Evolutionary conservation across 2,113 vertebrate species (phyloP).

Genomic region (Cygnus atratus): DNA sequence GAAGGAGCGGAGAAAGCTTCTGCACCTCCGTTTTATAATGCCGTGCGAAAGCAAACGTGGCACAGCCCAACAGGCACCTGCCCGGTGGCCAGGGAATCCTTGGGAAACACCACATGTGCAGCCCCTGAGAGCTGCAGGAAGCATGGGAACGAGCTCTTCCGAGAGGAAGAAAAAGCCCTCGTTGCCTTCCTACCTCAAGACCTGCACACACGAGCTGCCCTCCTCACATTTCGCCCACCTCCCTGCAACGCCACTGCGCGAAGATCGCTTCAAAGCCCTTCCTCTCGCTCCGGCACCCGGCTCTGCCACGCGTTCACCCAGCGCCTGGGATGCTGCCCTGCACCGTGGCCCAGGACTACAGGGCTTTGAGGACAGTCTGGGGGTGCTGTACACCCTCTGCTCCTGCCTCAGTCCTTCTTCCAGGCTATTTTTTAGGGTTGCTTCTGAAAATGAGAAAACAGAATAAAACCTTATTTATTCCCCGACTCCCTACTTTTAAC

Average conservation of each 20-base stretch:
- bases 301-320: neutral
- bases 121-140: neutral
- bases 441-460: neutral
- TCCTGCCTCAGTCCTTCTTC: neutral
- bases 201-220: neutral
- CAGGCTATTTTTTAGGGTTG: neutral
- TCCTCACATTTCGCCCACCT: no score
- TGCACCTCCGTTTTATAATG: slow-evolving; percentile 32
- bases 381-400: neutral
- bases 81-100: neutral
- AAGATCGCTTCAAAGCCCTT: no score
- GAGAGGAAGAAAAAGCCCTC: neutral
- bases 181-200: neutral
- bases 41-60: slow-evolving; percentile 46
- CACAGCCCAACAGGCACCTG: neutral
- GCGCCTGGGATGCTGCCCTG: neutral
- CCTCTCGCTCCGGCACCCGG: no score
- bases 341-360: no score
- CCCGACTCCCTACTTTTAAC: neutral
- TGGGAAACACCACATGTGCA: slow-evolving; percentile 46
- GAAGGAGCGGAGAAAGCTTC: neutral
- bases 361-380: neutral
- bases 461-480: neutral
- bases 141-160: neutral
- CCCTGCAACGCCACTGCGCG: no score